Conservation (phyloP, 2,113 vertebrate genomes). For the Pristiophorus japonicus region DNA sequence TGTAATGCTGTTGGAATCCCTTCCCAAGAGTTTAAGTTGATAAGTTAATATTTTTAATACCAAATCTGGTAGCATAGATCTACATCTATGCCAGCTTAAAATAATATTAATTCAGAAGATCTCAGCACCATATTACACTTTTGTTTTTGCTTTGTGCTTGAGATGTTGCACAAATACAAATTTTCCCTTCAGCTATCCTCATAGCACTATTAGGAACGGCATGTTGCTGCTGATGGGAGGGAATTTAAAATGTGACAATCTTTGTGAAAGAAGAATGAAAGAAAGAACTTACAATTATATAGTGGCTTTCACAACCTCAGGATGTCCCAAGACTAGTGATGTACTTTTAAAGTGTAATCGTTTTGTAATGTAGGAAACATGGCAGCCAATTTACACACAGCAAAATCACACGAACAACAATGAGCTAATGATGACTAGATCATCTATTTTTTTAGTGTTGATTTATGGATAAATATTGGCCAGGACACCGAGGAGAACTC, state of each 20-base stretch:
- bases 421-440: not conserved
- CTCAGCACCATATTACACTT: not conserved
- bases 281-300: not conserved
- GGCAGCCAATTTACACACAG: not conserved
- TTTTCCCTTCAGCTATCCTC: not conserved
- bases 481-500: not conserved
- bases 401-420: not conserved
- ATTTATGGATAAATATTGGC: not conserved
- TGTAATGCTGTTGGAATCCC: not conserved
- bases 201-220: not conserved
- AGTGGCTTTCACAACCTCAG: not conserved
- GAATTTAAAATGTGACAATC: not conserved
- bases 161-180: not conserved
- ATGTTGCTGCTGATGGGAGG: not conserved
- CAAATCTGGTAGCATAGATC: not conserved
- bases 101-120: not conserved
- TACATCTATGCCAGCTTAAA: not conserved
- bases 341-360: not conserved
- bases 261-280: not conserved
- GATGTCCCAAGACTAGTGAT: not conserved
- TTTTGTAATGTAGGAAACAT: not conserved
- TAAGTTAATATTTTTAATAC: not conserved
- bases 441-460: not conserved
- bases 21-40: not conserved
- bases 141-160: not conserved